A percentile compares a stretch with the other conserved stretches of the same genome.
Conservation (phyloP, 2,113 vertebrate genomes). For the Limnothrissa miodon region DNA sequence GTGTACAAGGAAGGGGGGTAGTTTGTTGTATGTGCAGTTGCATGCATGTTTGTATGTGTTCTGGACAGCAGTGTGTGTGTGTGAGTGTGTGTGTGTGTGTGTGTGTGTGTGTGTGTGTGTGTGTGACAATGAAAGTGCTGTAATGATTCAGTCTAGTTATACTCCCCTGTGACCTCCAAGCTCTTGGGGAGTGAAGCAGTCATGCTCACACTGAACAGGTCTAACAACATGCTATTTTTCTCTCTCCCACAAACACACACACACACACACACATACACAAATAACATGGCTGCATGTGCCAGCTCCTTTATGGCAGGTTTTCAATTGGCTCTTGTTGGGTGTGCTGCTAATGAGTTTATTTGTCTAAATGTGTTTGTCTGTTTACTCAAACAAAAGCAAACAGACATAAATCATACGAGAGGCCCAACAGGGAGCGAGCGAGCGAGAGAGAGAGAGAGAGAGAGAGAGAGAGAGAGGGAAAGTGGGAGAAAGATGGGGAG, state of each 20-base stretch:
- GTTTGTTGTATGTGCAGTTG: no score
- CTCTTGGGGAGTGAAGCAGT: neutral
- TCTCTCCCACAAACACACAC: neutral
- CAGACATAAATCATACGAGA: neutral
- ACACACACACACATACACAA: neutral
- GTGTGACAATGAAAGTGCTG: neutral
- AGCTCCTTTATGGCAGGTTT: neutral
- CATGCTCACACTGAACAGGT: neutral
- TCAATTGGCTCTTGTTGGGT: constrained; percentile 10
- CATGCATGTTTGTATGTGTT: no score
- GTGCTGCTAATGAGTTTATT: constrained; percentile 11
- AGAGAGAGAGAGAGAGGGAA: neutral
- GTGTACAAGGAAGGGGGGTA: no score
- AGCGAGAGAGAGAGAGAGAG: neutral
- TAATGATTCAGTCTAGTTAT: neutral
- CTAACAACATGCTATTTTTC: neutral
- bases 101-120: neutral
- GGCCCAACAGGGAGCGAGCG: neutral
- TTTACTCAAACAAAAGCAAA: constrained; percentile 14
- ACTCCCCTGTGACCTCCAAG: neutral
- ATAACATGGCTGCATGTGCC: neutral
- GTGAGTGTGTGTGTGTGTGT: neutral
- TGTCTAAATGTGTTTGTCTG: constrained; percentile 16
- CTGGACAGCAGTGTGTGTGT: neutral
- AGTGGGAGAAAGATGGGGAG: neutral